phyloP scores from a whole-genome alignment of 1,140 invertebrate species.

The Ceratosolen fusciceps region DNA sequence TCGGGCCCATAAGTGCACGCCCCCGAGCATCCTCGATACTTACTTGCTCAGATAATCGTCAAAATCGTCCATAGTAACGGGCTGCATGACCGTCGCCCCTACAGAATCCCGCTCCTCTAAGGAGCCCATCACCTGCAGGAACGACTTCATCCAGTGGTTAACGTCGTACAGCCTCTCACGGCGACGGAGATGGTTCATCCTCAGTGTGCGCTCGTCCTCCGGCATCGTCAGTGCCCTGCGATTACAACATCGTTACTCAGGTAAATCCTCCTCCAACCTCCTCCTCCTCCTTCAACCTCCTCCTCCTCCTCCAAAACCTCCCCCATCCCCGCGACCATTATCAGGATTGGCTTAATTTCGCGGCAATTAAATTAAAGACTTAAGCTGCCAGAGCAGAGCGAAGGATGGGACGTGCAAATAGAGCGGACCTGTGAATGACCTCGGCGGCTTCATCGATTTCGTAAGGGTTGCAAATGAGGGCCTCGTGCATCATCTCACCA shows the following conservation, averaged over 20 bases:
- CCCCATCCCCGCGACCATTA: too few relatives aligned
- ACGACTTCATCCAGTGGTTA: constrained; percentile 90
- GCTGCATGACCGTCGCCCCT: constrained; percentile 85
- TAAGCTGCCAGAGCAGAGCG: too few relatives aligned
- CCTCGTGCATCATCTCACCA: constrained; percentile 92
- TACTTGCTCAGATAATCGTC: constrained; percentile 88
- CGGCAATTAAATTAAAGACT: too few relatives aligned
- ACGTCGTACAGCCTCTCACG: constrained; percentile 88
- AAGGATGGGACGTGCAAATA: neutral
- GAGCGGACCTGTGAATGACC: constrained; percentile 80
- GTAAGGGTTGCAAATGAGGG: constrained; percentile 90
- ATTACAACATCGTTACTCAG: too few relatives aligned
- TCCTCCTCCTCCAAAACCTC: too few relatives aligned
- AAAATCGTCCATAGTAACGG: constrained; percentile 88
- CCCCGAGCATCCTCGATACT: constrained; percentile 59
- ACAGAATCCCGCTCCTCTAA: constrained; percentile 85
- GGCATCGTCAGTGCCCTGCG: constrained; percentile 88
- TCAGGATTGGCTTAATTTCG: too few relatives aligned
- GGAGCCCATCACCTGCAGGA: constrained; percentile 88
- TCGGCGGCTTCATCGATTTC: constrained; percentile 90
- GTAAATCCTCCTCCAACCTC: too few relatives aligned
- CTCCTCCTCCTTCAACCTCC: too few relatives aligned
- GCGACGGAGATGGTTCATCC: constrained; percentile 88
- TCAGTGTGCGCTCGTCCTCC: constrained; percentile 86
- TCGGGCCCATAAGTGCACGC: constrained; percentile 65